Conservation (phyloP, 2,888 invertebrate species). For the Athrips mouffetella region DNA sequence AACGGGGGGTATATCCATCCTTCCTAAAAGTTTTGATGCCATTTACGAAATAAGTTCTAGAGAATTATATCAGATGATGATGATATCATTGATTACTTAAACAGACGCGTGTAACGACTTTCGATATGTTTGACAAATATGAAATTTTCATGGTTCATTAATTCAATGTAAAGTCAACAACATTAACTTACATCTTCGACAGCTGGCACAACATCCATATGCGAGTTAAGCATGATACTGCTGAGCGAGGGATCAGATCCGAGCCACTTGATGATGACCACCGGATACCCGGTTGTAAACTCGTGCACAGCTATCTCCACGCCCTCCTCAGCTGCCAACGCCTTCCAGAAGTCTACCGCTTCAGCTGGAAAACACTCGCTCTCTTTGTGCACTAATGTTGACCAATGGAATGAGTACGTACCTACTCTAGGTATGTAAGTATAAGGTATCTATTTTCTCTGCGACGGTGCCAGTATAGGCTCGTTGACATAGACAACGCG, state of each 20-base stretch:
- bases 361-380: slow-evolving; percentile 73
- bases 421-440: not conserved
- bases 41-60: too few relatives aligned
- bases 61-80: too few relatives aligned
- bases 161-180: not conserved
- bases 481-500: too few relatives aligned
- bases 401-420: too few relatives aligned
- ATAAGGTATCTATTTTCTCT: too few relatives aligned
- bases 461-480: too few relatives aligned
- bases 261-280: slow-evolving; percentile 87
- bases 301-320: slow-evolving; percentile 77
- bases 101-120: too few relatives aligned
- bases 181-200: slow-evolving; percentile 69
- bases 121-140: not conserved
- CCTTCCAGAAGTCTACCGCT: slow-evolving; percentile 83
- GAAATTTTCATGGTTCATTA: not conserved
- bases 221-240: slow-evolving; percentile 90
- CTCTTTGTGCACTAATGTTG: too few relatives aligned
- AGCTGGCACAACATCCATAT: slow-evolving; percentile 96
- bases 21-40: slow-evolving; percentile 38
- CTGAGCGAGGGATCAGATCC: slow-evolving; percentile 83
- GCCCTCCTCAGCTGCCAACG: slow-evolving; percentile 81
- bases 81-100: too few relatives aligned
- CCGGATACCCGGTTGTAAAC: slow-evolving; percentile 78
- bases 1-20: slow-evolving; percentile 91